Percentiles rank a stretch among this genome's conserved stretches.
Conservation (phyloP, 2,888 invertebrate genomes). For the Pristionchus entomophagus region DNA sequence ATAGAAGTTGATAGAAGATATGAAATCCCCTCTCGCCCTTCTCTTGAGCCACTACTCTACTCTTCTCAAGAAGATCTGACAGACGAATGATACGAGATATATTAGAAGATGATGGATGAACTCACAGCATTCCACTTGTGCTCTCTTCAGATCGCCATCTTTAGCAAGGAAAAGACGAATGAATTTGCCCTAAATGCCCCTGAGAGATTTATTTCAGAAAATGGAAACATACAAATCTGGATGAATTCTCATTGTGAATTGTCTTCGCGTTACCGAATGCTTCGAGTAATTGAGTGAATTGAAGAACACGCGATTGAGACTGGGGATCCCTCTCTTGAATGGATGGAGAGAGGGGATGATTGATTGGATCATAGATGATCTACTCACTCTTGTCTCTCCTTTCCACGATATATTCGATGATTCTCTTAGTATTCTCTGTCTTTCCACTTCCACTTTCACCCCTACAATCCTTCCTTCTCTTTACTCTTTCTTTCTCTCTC, state of each 20-base stretch:
- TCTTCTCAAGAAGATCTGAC: conserved; percentile 77
- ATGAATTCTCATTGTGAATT: conserved; percentile 72
- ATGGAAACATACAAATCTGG: conserved; percentile 67
- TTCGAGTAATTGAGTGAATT: conserved; percentile 61
- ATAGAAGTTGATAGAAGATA: conserved; percentile 82
- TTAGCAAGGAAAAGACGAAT: conserved; percentile 71
- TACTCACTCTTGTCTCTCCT: conserved; percentile 9
- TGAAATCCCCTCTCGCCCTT: conserved; percentile 83
- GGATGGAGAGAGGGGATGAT: too few species aligned
- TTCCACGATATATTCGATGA: conserved; percentile 77
- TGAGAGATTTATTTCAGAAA: neutral
- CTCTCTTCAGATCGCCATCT: conserved; percentile 63
- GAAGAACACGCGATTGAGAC: conserved; percentile 44
- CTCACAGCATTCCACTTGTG: conserved; percentile 74
- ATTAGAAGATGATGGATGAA: neutral
- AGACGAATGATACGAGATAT: too few species aligned
- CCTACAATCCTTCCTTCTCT: conserved; percentile 75
- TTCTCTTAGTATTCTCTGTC: conserved; percentile 80
- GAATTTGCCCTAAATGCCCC: conserved; percentile 70
- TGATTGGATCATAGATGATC: neutral
- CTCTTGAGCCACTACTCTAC: conserved; percentile 82
- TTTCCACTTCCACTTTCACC: conserved; percentile 82
- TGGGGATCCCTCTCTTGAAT: conserved; percentile 48
- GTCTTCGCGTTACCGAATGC: conserved; percentile 75
- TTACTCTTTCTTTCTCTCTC: neutral